These are phyloP conservation scores for Anseranas semipalmata DNA, from an alignment of 2,113 vertebrate genomes.

Conservation along the genomic window DNA sequence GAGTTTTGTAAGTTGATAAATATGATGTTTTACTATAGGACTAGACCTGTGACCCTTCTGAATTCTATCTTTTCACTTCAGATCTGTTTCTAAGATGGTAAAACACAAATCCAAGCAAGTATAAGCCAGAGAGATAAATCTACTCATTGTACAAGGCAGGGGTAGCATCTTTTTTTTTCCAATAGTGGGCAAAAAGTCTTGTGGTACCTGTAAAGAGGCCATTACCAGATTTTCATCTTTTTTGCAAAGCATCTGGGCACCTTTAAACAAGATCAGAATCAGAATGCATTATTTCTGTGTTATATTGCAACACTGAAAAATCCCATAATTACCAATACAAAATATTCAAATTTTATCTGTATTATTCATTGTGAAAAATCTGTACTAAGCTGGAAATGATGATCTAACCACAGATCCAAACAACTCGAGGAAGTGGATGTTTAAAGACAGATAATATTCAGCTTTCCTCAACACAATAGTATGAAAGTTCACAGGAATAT, in stretches of 20 bases:
- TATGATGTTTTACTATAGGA: neutral
- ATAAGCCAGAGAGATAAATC: neutral
- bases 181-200: neutral
- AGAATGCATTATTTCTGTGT: neutral
- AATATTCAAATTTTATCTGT: neutral
- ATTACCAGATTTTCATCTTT: neutral
- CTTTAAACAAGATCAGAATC: neutral
- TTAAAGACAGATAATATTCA: neutral
- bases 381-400: neutral
- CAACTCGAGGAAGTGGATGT: neutral
- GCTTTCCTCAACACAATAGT: neutral
- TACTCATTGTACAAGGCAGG: neutral
- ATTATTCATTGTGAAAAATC: neutral
- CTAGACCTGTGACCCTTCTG: neutral
- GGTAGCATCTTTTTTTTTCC: neutral
- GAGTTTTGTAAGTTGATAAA: neutral
- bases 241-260: neutral
- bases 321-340: neutral
- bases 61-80: neutral
- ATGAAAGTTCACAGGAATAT: neutral
- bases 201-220: neutral
- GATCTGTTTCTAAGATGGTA: neutral
- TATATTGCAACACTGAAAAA: neutral
- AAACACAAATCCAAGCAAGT: neutral
- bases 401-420: neutral